These are phyloP conservation scores for Lagopus leucura DNA, from an alignment of 2,113 vertebrate genomes.

Conservation along the genomic window DNA sequence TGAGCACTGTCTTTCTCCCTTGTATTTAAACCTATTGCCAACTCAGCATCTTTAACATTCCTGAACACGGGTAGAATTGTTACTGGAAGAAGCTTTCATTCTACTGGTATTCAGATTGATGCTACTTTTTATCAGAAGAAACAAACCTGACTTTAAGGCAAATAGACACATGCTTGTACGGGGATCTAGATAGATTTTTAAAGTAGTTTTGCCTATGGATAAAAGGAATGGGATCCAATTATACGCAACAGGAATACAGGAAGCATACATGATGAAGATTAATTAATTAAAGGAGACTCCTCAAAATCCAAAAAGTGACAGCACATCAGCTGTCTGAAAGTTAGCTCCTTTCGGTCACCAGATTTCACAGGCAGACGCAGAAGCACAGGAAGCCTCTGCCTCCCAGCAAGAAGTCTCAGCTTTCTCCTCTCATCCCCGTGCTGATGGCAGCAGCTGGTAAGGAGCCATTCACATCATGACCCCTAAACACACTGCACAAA, in stretches of 20 bases:
- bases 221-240: neutral
- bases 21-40: neutral
- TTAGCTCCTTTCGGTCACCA: neutral
- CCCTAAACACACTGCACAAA: neutral
- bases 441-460: neutral
- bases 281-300: neutral
- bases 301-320: neutral
- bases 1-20: neutral
- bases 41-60: neutral
- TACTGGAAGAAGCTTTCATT: neutral
- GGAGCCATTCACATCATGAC: neutral
- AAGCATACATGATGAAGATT: neutral
- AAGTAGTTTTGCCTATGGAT: neutral
- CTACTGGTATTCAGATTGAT: neutral
- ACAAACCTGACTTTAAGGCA: neutral
- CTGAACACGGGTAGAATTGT: neutral
- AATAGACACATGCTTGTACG: neutral
- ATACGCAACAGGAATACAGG: neutral
- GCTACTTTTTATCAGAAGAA: neutral
- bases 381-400: neutral
- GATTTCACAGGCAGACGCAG: neutral
- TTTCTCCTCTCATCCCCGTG: neutral
- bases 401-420: neutral
- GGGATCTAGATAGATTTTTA: neutral
- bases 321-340: neutral